phyloP scores from a whole-genome alignment of 2,113 vertebrate species.

The Felis chaus region DNA sequence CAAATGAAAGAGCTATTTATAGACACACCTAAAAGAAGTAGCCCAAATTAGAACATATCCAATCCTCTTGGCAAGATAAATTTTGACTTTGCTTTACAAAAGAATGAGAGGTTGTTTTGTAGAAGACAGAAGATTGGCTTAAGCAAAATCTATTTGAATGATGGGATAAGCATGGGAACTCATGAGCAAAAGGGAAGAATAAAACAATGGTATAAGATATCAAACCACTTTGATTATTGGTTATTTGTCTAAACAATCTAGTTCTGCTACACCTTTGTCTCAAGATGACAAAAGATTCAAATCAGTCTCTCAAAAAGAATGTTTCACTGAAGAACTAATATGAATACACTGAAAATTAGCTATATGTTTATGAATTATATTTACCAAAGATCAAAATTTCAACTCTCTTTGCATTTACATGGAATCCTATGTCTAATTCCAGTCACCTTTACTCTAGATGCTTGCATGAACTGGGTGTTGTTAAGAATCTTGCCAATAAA shows the following conservation, averaged over 20 bases:
- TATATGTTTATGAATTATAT: background rate
- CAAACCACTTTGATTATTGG: background rate
- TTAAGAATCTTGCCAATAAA: background rate
- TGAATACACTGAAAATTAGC: background rate
- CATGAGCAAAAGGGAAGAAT: background rate
- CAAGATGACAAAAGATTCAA: background rate
- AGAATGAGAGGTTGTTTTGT: background rate
- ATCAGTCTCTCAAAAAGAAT: background rate
- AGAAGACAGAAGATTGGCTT: background rate
- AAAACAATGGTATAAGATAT: background rate
- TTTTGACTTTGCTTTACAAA: background rate
- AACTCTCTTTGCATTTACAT: background rate
- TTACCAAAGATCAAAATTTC: background rate
- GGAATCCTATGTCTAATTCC: background rate
- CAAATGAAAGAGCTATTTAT: background rate
- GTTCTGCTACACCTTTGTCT: background rate
- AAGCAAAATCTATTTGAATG: background rate
- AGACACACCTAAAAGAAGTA: background rate
- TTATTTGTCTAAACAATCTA: background rate
- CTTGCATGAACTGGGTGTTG: background rate
- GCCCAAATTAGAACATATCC: background rate
- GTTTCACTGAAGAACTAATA: background rate
- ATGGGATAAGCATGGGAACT: background rate
- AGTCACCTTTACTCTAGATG: background rate
- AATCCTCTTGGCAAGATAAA: background rate